Base-by-base conservation (phyloP, 2,888 invertebrate species). In the Pomacea canaliculata region DNA sequence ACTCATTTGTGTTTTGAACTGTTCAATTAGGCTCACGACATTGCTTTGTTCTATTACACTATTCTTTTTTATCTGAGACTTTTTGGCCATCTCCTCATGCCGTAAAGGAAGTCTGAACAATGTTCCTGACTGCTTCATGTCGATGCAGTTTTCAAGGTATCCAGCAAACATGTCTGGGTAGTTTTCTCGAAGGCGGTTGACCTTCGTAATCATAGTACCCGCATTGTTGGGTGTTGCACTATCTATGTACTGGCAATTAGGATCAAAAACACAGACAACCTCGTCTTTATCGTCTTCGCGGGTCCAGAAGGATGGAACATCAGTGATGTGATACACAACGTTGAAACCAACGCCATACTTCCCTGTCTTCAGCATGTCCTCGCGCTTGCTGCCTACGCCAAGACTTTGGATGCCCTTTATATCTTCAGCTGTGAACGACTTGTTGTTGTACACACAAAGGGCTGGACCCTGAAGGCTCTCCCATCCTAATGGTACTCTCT, bases 101-200 rank as follows among this genome's bases (percentile, higher is more conserved):
- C 68, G 9, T 37, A 68, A 37, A 23, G 68, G 68, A 23, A 68
- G 68, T 46, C 68, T 27, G 48, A 68, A 68, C 10, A 68, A 7
- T 1, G 68, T 68, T 23, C 68, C 68, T 68, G 68, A 46, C 2
- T 9, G 9, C 9, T 9, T 37, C 46, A 81, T 78, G 23, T 80
- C 75, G 12, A 84, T 80, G 19, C 70, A 48, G 48, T 84, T 79
- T 37, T 82, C 81, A 48, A 85, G 81, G 78, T 86, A 89, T 18
- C 87, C 84, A 1, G 81, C 63, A 77, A 88, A 83, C 7, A 83
- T 78, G 71, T 85, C 84, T 12, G 80, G 79, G 75, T 83, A 86
- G 10, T 76, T 71, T n/a, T 72, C 70, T 60, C 77, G 73, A 7
- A 85, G 18, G 10, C 77, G 63, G 12, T 75, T 65, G 0, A 82